Evolutionary conservation across 92 coral and sea anemone species (phyloP), one percentile per base, ranked within the genome.

Genomic region (Parazoanthus swiftii): DNA sequence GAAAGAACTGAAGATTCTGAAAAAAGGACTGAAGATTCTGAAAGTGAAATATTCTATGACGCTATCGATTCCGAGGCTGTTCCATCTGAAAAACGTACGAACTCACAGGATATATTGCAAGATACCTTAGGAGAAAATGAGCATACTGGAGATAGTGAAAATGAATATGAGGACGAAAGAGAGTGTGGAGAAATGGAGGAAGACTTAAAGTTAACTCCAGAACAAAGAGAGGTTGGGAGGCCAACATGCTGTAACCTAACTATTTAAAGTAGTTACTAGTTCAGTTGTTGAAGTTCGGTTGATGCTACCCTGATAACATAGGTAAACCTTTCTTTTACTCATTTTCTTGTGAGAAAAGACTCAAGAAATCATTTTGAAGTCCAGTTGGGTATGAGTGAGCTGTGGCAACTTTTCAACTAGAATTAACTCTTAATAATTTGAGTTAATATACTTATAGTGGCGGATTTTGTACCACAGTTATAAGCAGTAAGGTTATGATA

Each of bases 151-250:
- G 79, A 84, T 68, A 70, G 23, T 43, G 39, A 21, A 44, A 66
- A 84, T 70, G 87, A 71, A 48, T n/a, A 35, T 43, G 67, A 84
- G 71, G 79, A 71, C 35, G 66, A 84, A 84, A 50, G 35, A 26
- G 87, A 84, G 37, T 37, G 23, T 81, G 42, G 14, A 16, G 6
- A 20, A 56, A 36, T 43, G 42, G 77, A 70, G 14, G 87, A 84
- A 44, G 68, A 84, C 68, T 72, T 84, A 39, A 39, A 39, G 42
- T 39, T 39, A 33, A 71, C 66, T 25, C 70, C 87, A 84, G 78
- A 84, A 56, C 87, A 84, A 84, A 84, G 44, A 84, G 87, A 84
- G 87, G 87, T 84, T 71, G 26, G 86, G 33, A 29, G 33, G 33
- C 33, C 33, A 29, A 29, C 33, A 29, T 29, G 33, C 33, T 29